Conservation (phyloP, 2,888 invertebrate genomes). For the Oasisia sp. region DNA sequence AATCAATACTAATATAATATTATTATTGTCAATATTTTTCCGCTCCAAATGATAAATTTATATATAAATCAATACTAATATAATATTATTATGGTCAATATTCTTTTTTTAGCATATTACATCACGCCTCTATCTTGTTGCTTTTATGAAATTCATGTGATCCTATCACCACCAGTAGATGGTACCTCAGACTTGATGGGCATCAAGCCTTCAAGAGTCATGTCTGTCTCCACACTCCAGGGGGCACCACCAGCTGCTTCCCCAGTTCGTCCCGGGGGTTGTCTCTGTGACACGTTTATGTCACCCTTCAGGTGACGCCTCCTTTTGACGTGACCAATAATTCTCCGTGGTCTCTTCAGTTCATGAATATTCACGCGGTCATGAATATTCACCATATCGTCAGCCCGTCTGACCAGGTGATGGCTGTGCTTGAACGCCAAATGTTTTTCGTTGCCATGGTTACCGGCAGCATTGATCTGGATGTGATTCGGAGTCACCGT, state of each 20-base stretch:
- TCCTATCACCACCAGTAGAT: not conserved
- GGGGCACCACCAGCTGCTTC: not conserved
- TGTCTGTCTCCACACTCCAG: not conserved
- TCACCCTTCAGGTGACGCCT: not conserved
- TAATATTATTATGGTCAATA: no score
- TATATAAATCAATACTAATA: not conserved
- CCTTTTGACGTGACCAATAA: not conserved
- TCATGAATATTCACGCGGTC: constrained; percentile 3
- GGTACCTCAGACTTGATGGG: not conserved
- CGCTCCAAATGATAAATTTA: no score
- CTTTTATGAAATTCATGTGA: not conserved
- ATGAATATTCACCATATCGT: not conserved
- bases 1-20: no score
- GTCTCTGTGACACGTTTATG: not conserved
- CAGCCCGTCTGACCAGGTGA: not conserved
- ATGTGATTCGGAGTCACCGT: not conserved
- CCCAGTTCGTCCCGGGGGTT: not conserved
- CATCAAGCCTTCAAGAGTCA: not conserved
- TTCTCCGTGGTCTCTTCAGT: not conserved
- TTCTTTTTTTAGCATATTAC: not conserved
- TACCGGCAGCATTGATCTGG: not conserved
- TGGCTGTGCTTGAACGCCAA: not conserved
- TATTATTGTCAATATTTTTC: no score
- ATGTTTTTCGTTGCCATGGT: not conserved
- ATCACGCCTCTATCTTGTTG: not conserved